These are phyloP conservation scores for Macrobrachium rosenbergii DNA, from an alignment of 1,140 invertebrate species.

Conservation along the genomic window DNA sequence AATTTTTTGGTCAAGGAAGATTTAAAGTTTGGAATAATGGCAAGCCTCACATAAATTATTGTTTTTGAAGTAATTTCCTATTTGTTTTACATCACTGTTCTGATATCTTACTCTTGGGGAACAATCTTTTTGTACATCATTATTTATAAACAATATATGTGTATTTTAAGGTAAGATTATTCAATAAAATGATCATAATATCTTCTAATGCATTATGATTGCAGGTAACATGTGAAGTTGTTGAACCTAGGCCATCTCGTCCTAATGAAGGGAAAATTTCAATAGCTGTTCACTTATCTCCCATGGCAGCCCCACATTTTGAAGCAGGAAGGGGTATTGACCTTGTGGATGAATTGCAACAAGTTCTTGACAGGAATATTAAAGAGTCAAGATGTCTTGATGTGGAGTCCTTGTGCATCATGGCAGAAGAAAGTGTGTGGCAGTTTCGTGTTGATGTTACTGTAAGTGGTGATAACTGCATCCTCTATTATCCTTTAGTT, in stretches of 20 bases:
- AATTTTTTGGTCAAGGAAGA: no score
- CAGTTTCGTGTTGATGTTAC: conserved; percentile 48
- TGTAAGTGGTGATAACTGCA: conserved; percentile 14
- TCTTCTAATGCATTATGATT: neutral
- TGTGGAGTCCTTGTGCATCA: conserved; percentile 92
- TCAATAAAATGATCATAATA: neutral
- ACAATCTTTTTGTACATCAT: no score
- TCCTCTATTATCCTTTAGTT: neutral
- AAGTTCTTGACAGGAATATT: conserved; percentile 89
- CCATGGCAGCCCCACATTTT: conserved; percentile 54
- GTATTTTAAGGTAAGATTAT: no score
- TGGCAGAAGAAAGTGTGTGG: conserved; percentile 83
- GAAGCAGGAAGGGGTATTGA: conserved; percentile 77
- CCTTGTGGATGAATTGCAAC: conserved; percentile 82
- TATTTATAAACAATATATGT: no score
- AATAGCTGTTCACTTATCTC: conserved; percentile 47
- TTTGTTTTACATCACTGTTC: no score
- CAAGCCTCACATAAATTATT: no score
- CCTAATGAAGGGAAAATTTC: conserved; percentile 52
- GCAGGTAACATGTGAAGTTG: conserved; percentile 54
- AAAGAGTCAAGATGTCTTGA: conserved; percentile 88
- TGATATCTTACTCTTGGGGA: no score
- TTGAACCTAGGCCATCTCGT: conserved; percentile 43
- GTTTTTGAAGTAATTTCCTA: no score
- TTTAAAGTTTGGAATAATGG: no score